Percentiles rank a stretch among this genome's conserved stretches.
Conservation (phyloP, 2,797 vertebrate species). For the Orientallactaga sibirica region DNA sequence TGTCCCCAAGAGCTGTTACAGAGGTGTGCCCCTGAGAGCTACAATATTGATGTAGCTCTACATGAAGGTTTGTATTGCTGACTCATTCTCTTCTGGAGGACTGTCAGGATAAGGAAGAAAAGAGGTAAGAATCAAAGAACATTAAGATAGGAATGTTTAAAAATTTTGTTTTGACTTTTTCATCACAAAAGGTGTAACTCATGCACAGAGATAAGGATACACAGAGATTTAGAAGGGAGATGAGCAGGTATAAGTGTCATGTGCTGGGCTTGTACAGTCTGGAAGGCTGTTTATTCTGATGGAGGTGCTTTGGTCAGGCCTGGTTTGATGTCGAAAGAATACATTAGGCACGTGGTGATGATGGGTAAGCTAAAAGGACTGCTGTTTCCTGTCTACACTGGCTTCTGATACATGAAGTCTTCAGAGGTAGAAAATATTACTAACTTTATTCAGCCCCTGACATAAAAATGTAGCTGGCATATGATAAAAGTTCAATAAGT, state of each 20-base stretch:
- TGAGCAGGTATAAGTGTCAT: neutral
- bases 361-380: neutral
- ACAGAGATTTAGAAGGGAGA: neutral
- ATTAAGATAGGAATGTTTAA: neutral
- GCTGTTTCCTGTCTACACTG: neutral
- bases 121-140: neutral
- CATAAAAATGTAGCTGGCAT: neutral
- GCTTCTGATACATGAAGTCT: neutral
- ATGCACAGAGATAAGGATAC: neutral
- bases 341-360: neutral
- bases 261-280: neutral
- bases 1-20: neutral
- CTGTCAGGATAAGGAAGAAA: neutral
- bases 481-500: neutral
- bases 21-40: too few relatives aligned
- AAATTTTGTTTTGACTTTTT: neutral
- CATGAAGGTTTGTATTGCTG: neutral
- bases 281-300: neutral
- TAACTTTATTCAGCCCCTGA: slow-evolving; percentile 1
- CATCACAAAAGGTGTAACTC: neutral
- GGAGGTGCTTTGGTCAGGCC: neutral
- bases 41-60: neutral
- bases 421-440: neutral
- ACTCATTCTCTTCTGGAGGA: neutral
- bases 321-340: neutral